Base-by-base conservation (phyloP, 1,140 invertebrate genomes). In the Scylla paramamosain region DNA sequence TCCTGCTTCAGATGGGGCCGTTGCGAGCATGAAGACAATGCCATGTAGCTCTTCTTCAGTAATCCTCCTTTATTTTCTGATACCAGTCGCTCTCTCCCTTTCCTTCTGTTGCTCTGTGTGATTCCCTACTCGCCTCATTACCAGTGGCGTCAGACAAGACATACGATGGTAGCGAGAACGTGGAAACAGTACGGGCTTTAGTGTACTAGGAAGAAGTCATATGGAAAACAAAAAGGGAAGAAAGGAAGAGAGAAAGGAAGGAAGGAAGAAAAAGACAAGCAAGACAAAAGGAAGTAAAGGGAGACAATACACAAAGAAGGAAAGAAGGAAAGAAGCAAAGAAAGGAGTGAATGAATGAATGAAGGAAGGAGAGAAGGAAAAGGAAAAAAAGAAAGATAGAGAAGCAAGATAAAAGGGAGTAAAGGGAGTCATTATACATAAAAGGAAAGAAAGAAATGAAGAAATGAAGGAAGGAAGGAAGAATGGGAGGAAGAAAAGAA, bases 321-420 rank as follows among this genome's bases (percentile, higher is more conserved):
- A 29, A 67, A 25, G n/a, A 29, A 14, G n/a, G 39, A n/a, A 32
- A 28, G 31, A 28, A n/a, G 12, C 7, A 46, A 32, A 12, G 39
- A 32, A n/a, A n/a, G 7, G 46, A 6, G 77, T n/a, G 52, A 29
- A 20, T 46, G n/a, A 31, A 32, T n/a, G 25, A 28, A 88, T 4
- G 20, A 28, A 20, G 20, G 39, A 82, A 93, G 0, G 0, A 28
- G 6, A 45, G 46, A 29, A 45, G 16, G n/a, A 32, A n/a, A 93
- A n/a, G n/a, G 29, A 46, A 32, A 84, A 95, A 48, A 31, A 46
- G 94, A 96, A 59, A 48, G 29, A 91, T 28, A n/a, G 90, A 52
- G 39, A 14, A 59, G 3, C 12, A 16, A 6, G 67, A 20, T 28
- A 16, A 14, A n/a, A n/a, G n/a, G n/a, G n/a, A n/a, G n/a, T n/a